phyloP scores from a whole-genome alignment of 2,797 vertebrate genomes.

The Sebastes iracundus region DNA sequence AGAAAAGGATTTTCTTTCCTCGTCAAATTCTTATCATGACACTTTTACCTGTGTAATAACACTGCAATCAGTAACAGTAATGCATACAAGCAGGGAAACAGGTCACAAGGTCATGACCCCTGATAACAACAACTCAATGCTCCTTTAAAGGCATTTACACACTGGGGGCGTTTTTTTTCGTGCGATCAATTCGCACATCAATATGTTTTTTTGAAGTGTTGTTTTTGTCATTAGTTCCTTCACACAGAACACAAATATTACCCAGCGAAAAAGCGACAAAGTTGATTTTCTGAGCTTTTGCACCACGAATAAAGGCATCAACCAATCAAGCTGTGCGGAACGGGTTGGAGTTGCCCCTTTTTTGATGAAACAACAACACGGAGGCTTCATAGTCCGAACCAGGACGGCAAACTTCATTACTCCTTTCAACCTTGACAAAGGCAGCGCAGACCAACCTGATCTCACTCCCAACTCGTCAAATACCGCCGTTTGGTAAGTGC shows the following conservation, averaged over 20 bases:
- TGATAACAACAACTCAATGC: slow-evolving; percentile 6
- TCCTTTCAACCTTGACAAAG: neutral
- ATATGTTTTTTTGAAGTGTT: neutral
- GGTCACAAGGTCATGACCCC: neutral
- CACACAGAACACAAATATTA: neutral
- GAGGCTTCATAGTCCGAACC: neutral
- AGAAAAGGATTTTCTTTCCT: slow-evolving; percentile 42
- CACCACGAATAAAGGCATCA: neutral
- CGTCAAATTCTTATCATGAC: slow-evolving; percentile 35
- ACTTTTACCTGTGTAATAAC: slow-evolving; percentile 67
- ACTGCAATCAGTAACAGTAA: slow-evolving; percentile 65
- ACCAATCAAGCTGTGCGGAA: neutral
- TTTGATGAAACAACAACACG: neutral
- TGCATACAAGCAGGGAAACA: slow-evolving; percentile 22
- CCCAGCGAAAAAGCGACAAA: accelerated
- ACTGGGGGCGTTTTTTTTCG: neutral
- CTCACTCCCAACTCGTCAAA: neutral
- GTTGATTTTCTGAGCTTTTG: neutral
- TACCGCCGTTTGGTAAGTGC: neutral
- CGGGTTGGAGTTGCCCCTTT: neutral
- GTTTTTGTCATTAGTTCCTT: neutral
- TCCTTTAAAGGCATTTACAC: neutral
- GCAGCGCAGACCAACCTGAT: neutral
- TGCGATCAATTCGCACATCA: neutral
- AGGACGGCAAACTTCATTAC: neutral